Evolutionary conservation across 2,888 invertebrate species (phyloP).

Genomic region (Atrina japonica): DNA sequence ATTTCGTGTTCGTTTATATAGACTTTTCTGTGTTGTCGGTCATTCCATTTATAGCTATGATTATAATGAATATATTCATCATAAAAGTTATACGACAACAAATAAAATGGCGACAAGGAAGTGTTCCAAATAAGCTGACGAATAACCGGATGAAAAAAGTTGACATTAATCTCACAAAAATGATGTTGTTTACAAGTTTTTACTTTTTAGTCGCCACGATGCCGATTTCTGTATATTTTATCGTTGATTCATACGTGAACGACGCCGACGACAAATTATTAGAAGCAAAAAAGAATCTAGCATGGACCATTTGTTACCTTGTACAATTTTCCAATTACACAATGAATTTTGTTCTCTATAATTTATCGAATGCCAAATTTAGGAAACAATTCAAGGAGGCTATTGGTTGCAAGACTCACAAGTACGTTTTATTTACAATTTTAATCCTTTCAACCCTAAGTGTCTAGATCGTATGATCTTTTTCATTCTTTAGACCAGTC

Average conservation of each 20-base stretch:
- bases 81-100: slow-evolving; percentile 19
- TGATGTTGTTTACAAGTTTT: slow-evolving; percentile 28
- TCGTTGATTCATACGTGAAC: slow-evolving; percentile 35
- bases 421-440: background rate
- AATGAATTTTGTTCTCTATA: slow-evolving; percentile 38
- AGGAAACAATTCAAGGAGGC: slow-evolving; percentile 14
- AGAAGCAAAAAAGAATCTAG: slow-evolving; percentile 26
- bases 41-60: slow-evolving; percentile 34
- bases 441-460: background rate
- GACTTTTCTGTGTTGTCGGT: slow-evolving; percentile 31
- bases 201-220: slow-evolving; percentile 37
- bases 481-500: too few relatives aligned
- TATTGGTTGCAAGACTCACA: slow-evolving; percentile 4
- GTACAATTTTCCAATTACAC: slow-evolving; percentile 42
- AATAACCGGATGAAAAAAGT: slow-evolving; percentile 27
- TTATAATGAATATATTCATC: slow-evolving; percentile 31
- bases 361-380: slow-evolving; percentile 29
- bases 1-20: slow-evolving; percentile 35
- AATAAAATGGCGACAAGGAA: background rate
- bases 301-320: slow-evolving; percentile 33
- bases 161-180: slow-evolving; percentile 26
- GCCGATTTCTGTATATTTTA: slow-evolving; percentile 37
- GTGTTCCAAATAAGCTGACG: slow-evolving; percentile 10
- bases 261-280: background rate
- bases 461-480: background rate